Evolutionary conservation across 2,797 vertebrate genomes (phyloP).

Genomic region (Hafferia zeledoni): DNA sequence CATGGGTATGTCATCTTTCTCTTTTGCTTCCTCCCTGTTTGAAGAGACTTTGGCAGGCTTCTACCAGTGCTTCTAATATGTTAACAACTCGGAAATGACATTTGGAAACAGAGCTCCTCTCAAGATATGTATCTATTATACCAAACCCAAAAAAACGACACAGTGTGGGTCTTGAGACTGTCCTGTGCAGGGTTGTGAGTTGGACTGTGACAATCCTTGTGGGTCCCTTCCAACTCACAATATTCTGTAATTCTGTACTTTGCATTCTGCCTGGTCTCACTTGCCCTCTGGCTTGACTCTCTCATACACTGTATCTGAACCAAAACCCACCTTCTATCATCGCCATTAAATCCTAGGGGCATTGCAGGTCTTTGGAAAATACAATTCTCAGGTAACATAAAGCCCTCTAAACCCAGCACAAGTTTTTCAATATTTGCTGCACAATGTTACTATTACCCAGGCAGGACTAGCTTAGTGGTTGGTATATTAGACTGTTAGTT

Average conservation of each 20-base stretch:
- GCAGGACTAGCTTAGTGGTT: background rate
- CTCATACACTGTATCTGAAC: background rate
- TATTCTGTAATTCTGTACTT: background rate
- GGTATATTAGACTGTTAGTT: background rate
- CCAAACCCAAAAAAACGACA: background rate
- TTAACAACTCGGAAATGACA: background rate
- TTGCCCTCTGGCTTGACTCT: background rate
- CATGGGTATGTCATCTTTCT: accelerated
- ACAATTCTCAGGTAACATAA: background rate
- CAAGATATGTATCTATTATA: background rate
- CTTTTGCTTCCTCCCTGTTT: background rate
- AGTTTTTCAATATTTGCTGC: background rate
- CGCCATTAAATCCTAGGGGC: background rate
- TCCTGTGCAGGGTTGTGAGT: background rate
- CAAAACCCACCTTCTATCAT: background rate
- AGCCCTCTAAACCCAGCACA: background rate
- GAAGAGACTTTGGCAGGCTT: background rate
- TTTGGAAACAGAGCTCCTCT: background rate
- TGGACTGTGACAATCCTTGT: background rate
- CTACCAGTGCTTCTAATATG: background rate
- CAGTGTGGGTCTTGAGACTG: background rate
- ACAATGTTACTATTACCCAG: background rate
- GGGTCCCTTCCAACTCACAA: background rate
- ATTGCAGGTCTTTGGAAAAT: background rate
- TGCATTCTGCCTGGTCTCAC: background rate